phyloP scores from a whole-genome alignment of 2,888 invertebrate genomes.

The Saturnia pavonia region DNA sequence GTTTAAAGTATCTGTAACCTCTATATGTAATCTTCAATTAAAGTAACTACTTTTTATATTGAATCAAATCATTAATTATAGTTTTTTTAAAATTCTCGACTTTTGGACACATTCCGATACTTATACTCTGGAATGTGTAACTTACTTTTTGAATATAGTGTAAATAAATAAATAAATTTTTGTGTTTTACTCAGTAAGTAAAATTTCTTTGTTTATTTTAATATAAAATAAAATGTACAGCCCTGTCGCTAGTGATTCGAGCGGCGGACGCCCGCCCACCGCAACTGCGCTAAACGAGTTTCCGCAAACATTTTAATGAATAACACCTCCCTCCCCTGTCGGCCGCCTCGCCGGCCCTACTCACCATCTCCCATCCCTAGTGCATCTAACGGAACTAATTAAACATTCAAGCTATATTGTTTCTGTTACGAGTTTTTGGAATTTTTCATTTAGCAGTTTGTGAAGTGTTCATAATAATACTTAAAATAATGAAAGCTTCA shows the following conservation, averaged over 20 bases:
- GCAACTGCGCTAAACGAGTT: slow-evolving; percentile 79
- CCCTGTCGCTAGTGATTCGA: slow-evolving; percentile 46
- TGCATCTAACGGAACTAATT: slow-evolving; percentile 60
- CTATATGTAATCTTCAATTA: too few species aligned
- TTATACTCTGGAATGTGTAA: too few species aligned
- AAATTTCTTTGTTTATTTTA: too few species aligned
- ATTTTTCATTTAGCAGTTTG: slow-evolving; percentile 53
- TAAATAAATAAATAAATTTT: too few species aligned
- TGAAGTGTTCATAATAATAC: background rate
- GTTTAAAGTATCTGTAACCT: too few species aligned
- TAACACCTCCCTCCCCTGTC: slow-evolving; percentile 62
- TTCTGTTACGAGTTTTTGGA: slow-evolving; percentile 67
- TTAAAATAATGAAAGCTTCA: background rate
- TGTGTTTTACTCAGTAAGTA: too few species aligned
- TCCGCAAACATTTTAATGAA: slow-evolving; percentile 82
- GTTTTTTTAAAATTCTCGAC: too few species aligned
- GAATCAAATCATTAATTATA: too few species aligned
- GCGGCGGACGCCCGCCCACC: slow-evolving; percentile 59
- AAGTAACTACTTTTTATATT: too few species aligned
- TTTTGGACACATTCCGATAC: too few species aligned
- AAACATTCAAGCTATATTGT: slow-evolving; percentile 80
- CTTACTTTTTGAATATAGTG: too few species aligned
- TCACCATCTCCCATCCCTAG: slow-evolving; percentile 31
- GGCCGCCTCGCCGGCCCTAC: slow-evolving; percentile 28
- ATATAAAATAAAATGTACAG: slow-evolving; percentile 26